These are phyloP conservation scores for Tachystola acroxantha DNA, from an alignment of 2,888 invertebrate species.

Conservation along the genomic window DNA sequence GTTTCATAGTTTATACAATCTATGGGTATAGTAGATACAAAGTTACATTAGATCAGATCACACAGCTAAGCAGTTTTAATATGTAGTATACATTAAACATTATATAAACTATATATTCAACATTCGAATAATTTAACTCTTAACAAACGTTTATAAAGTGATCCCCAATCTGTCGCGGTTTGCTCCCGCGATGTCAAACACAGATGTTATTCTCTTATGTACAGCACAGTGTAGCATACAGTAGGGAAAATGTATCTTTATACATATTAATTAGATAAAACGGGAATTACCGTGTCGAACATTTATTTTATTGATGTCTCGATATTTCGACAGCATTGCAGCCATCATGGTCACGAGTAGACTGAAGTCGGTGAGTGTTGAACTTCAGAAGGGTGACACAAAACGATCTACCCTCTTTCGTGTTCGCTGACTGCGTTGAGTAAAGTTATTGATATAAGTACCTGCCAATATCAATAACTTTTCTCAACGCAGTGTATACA, in stretches of 20 bases:
- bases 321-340: too few relatives aligned
- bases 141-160: conserved; percentile 69
- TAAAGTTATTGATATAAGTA: too few relatives aligned
- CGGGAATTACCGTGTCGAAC: too few relatives aligned
- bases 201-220: conserved; percentile 55
- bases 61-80: conserved; percentile 69
- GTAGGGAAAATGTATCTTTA: not conserved
- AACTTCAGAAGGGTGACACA: too few relatives aligned
- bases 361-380: too few relatives aligned
- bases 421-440: too few relatives aligned
- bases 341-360: too few relatives aligned
- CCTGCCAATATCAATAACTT: too few relatives aligned
- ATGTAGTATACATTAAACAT: conserved; percentile 58
- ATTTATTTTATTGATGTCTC: too few relatives aligned
- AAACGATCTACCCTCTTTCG: too few relatives aligned
- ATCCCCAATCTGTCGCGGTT: conserved; percentile 57
- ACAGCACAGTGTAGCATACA: conserved; percentile 11
- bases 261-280: too few relatives aligned
- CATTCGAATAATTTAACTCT: conserved; percentile 72
- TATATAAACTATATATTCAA: conserved; percentile 66
- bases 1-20: conserved; percentile 72
- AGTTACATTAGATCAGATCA: conserved; percentile 72
- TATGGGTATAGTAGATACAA: conserved; percentile 69
- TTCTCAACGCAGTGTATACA: too few relatives aligned
- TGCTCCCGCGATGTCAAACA: conserved; percentile 39